Evolutionary conservation across 2,888 invertebrate genomes (phyloP).

Genomic region (Perizoma affinitatum): DNA sequence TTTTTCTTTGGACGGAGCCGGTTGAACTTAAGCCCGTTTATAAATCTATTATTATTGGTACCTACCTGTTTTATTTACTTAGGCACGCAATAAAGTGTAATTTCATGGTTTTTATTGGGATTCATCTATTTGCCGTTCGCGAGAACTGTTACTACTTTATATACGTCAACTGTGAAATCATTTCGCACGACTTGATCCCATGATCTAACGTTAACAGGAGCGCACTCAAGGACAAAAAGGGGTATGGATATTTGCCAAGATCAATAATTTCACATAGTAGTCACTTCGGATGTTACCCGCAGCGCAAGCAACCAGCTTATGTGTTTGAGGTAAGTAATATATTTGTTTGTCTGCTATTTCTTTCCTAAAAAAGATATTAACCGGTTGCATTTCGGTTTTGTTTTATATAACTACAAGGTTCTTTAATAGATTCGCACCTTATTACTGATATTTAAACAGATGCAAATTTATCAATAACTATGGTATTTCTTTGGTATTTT

Average conservation of each 20-base stretch:
- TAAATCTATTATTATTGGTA: neutral
- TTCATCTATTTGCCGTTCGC: slow-evolving; percentile 28
- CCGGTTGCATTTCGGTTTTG: too few relatives aligned
- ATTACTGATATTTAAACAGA: too few relatives aligned
- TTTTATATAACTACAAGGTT: too few relatives aligned
- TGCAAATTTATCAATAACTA: too few relatives aligned
- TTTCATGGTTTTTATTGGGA: slow-evolving; percentile 34
- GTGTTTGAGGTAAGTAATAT: neutral
- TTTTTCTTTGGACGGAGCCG: too few relatives aligned
- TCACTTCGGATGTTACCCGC: too few relatives aligned
- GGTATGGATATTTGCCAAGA: neutral
- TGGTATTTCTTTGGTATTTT: too few relatives aligned
- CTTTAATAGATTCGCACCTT: too few relatives aligned
- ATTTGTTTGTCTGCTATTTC: too few relatives aligned
- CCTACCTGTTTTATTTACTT: slow-evolving; percentile 11
- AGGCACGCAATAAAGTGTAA: slow-evolving; percentile 18
- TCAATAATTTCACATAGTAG: neutral
- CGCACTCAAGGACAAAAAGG: slow-evolving; percentile 8
- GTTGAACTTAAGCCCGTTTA: too few relatives aligned
- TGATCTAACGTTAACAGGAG: slow-evolving; percentile 17
- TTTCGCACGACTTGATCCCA: slow-evolving; percentile 37
- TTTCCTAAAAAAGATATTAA: too few relatives aligned
- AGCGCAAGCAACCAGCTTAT: too few relatives aligned
- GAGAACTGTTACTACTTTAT: slow-evolving; percentile 18
- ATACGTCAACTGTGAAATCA: slow-evolving; percentile 37